Conservation (phyloP, 2,113 vertebrate species). For the Gopherus evgoodei region DNA sequence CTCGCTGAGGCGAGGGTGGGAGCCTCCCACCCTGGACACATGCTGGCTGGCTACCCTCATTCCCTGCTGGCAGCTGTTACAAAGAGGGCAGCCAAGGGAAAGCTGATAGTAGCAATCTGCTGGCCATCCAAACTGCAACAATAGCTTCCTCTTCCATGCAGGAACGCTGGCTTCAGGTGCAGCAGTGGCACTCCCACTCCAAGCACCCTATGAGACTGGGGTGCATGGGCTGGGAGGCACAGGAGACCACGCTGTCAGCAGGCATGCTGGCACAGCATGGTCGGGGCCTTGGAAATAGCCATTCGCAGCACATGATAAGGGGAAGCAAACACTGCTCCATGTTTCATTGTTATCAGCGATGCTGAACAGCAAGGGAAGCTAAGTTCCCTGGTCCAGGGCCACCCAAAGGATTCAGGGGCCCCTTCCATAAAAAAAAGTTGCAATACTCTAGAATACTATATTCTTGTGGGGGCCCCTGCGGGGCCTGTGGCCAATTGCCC, state of each 20-base stretch:
- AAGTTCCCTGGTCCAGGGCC: background rate
- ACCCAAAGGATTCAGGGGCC: no score
- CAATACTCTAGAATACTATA: no score
- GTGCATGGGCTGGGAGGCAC: background rate
- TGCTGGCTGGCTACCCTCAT: constrained; percentile 37
- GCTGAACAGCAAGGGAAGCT: no score
- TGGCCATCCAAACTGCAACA: background rate
- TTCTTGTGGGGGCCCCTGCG: no score
- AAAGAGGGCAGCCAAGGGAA: background rate
- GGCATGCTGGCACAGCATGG: background rate
- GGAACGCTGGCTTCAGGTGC: fast-evolving
- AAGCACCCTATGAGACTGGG: fast-evolving
- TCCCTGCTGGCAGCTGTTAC: constrained; percentile 28
- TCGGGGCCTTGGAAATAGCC: background rate
- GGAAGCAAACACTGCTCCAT: background rate
- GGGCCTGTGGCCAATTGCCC: no score
- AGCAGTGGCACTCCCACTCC: background rate
- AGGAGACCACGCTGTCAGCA: background rate
- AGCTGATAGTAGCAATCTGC: background rate
- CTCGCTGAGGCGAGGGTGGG: background rate
- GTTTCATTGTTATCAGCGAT: background rate
- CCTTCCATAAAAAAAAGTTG: no score
- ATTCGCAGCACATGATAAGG: background rate
- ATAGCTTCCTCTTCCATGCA: fast-evolving
- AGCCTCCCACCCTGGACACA: background rate